Conservation (phyloP, 2,113 vertebrate genomes). For the Bubo bubo region DNA sequence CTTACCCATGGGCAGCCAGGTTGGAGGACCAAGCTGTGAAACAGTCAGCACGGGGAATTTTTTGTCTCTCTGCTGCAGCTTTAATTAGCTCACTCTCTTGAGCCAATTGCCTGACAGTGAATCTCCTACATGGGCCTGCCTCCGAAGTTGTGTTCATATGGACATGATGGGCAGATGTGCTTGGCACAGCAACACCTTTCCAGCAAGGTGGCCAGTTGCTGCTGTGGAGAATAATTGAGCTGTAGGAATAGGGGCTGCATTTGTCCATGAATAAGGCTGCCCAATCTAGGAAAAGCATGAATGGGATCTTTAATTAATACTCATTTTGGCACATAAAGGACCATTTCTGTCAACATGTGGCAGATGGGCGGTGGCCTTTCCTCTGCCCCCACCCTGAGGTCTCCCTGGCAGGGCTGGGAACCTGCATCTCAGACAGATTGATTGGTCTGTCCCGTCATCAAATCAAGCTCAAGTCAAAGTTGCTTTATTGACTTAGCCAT, state of each 20-base stretch:
- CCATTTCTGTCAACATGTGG: rapidly evolving
- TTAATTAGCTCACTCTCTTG: neutral
- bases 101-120: neutral
- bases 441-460: neutral
- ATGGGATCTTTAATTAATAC: neutral
- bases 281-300: neutral
- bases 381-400: neutral
- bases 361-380: neutral
- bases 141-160: neutral
- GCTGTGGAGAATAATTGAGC: neutral
- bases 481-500: constrained; percentile 3
- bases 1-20: neutral
- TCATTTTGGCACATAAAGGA: neutral
- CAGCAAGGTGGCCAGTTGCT: neutral
- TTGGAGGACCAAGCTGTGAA: neutral
- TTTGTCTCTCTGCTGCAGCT: neutral
- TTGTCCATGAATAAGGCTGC: neutral
- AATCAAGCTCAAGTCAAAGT: neutral
- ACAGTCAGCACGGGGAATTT: neutral
- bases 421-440: constrained; percentile 15
- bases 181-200: neutral
- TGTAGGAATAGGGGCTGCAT: neutral
- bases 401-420: neutral
- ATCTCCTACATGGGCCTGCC: neutral
- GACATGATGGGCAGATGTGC: neutral